phyloP scores from a whole-genome alignment of 2,888 invertebrate genomes.

The Octodonta nipae region DNA sequence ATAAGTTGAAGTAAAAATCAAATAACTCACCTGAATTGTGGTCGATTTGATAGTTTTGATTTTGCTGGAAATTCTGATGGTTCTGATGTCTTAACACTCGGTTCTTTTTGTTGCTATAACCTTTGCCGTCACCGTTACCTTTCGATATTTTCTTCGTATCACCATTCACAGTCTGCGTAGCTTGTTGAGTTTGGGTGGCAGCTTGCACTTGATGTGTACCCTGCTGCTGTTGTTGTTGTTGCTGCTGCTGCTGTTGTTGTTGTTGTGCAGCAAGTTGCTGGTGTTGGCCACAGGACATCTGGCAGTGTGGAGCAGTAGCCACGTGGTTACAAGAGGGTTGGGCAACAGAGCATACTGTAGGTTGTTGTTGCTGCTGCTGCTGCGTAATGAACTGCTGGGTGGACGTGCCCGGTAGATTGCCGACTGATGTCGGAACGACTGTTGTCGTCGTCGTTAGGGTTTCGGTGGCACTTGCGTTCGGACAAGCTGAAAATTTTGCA shows the following conservation, averaged over 20 bases:
- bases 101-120: constrained; percentile 33
- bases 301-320: constrained; percentile 19
- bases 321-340: constrained; percentile 5
- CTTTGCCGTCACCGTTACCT: constrained; percentile 16
- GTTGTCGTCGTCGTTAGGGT: constrained; percentile 26
- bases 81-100: constrained; percentile 35
- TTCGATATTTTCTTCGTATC: constrained; percentile 27
- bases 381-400: constrained; percentile 21
- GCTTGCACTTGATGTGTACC: constrained; percentile 44
- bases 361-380: constrained; percentile 21
- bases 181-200: constrained; percentile 47
- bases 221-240: constrained; percentile 12
- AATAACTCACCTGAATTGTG: constrained; percentile 37
- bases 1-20: too few relatives aligned
- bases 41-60: constrained; percentile 40
- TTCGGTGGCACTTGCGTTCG: constrained; percentile 25
- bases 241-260: constrained; percentile 19
- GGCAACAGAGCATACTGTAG: constrained; percentile 39
- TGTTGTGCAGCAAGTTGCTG: constrained; percentile 21
- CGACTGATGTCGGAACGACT: constrained; percentile 25
- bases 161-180: constrained; percentile 15
- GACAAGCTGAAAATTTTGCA: constrained; percentile 25
- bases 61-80: constrained; percentile 26
- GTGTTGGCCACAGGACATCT: constrained; percentile 27
- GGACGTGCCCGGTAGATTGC: constrained; percentile 21